Conservation (phyloP, 2,888 invertebrate genomes). For the Lutraria lutraria region DNA sequence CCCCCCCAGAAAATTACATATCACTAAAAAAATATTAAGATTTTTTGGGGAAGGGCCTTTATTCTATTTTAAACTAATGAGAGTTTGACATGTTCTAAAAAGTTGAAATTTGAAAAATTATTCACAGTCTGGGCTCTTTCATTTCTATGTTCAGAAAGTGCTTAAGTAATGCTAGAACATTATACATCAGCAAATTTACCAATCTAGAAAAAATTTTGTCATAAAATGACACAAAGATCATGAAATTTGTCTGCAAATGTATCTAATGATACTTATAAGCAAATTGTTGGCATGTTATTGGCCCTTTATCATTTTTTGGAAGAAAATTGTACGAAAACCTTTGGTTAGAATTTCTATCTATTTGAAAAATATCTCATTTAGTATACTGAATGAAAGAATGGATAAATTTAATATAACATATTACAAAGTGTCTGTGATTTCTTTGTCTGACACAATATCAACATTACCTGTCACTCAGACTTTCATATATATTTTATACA, state of each 20-base stretch:
- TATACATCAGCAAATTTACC: conserved; percentile 11
- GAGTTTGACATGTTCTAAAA: not conserved
- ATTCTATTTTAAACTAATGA: too few relatives aligned
- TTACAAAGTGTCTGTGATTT: not conserved
- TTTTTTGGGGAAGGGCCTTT: too few relatives aligned
- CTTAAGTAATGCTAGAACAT: not conserved
- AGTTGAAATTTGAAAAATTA: not conserved
- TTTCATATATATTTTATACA: not conserved
- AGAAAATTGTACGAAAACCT: not conserved
- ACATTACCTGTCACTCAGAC: not conserved
- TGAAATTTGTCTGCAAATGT: conserved; percentile 16
- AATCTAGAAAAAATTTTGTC: not conserved
- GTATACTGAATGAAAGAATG: not conserved
- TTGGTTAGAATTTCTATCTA: not conserved
- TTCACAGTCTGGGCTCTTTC: not conserved
- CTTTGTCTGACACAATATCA: not conserved
- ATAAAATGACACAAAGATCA: not conserved
- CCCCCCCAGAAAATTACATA: too few relatives aligned
- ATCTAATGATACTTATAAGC: not conserved
- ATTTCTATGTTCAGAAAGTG: conserved; percentile 1
- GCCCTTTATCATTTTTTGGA: conserved; percentile 2
- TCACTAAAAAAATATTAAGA: too few relatives aligned
- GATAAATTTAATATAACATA: conserved; percentile 26
- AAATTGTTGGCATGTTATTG: conserved; percentile 16
- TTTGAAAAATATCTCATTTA: conserved; percentile 22